These are phyloP conservation scores for Gallinago nigripennis DNA, from an alignment of 2,797 vertebrate species.

Conservation along the genomic window DNA sequence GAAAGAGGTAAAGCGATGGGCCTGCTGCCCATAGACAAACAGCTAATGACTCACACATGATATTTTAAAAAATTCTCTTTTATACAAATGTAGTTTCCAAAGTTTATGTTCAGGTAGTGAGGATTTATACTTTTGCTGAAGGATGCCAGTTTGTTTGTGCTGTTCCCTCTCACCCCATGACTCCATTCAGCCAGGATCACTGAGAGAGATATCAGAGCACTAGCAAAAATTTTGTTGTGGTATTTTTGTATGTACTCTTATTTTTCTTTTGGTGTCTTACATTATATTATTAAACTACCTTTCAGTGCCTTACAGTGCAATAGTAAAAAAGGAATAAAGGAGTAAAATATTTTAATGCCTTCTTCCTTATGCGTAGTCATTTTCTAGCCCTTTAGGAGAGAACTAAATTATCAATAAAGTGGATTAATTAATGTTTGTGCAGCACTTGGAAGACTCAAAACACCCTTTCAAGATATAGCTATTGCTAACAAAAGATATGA, in stretches of 20 bases:
- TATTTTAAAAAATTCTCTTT: neutral
- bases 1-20: neutral
- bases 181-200: neutral
- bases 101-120: neutral
- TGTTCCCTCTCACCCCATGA: neutral
- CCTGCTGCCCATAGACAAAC: neutral
- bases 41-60: neutral
- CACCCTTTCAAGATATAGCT: neutral
- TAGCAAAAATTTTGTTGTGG: neutral
- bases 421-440: neutral
- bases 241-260: neutral
- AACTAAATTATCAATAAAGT: neutral
- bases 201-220: neutral
- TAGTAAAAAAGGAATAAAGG: neutral
- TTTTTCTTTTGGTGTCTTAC: neutral
- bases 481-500: neutral
- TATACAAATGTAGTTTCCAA: neutral
- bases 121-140: neutral
- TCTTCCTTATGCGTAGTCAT: accelerated
- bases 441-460: neutral
- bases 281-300: neutral
- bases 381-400: neutral
- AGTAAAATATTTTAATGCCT: neutral
- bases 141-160: neutral
- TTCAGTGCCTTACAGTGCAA: neutral